Conservation (phyloP, 2,888 invertebrate genomes). For the Galerucella calmariensis region DNA sequence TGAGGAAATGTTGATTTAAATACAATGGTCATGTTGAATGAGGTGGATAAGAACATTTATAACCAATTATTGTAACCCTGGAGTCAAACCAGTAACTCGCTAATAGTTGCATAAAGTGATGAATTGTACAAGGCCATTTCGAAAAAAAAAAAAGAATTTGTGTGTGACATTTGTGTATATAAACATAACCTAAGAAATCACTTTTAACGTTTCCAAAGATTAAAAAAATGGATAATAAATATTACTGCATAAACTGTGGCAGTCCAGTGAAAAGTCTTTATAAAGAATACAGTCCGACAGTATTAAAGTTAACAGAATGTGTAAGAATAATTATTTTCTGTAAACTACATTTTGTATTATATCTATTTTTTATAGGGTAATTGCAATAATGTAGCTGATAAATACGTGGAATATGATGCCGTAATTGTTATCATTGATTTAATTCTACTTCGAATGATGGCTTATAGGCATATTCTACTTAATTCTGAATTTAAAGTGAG, state of each 20-base stretch:
- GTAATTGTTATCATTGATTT: constrained; percentile 88
- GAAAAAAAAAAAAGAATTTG: neutral
- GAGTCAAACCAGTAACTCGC: no score
- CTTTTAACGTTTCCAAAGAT: neutral
- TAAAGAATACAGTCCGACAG: constrained; percentile 76
- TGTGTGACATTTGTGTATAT: neutral
- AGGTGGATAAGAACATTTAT: no score
- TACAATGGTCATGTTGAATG: no score
- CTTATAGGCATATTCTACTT: constrained; percentile 86
- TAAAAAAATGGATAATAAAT: constrained; percentile 37
- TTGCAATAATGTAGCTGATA: constrained; percentile 83
- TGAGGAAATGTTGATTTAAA: no score
- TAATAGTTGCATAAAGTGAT: no score
- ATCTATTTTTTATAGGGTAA: constrained; percentile 69
- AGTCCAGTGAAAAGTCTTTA: constrained; percentile 71
- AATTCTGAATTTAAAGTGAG: constrained; percentile 82
- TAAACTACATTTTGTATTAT: constrained; percentile 3
- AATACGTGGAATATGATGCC: constrained; percentile 92
- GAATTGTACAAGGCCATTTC: neutral
- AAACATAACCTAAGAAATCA: neutral
- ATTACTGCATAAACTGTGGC: constrained; percentile 77
- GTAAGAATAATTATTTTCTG: constrained; percentile 67
- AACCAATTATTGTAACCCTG: no score
- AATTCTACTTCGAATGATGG: constrained; percentile 81
- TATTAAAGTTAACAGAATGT: constrained; percentile 79